A percentile compares a stretch with the other conserved stretches of the same genome.
phyloP scores from a whole-genome alignment of 2,797 vertebrate species.

The Galago senegalensis region DNA sequence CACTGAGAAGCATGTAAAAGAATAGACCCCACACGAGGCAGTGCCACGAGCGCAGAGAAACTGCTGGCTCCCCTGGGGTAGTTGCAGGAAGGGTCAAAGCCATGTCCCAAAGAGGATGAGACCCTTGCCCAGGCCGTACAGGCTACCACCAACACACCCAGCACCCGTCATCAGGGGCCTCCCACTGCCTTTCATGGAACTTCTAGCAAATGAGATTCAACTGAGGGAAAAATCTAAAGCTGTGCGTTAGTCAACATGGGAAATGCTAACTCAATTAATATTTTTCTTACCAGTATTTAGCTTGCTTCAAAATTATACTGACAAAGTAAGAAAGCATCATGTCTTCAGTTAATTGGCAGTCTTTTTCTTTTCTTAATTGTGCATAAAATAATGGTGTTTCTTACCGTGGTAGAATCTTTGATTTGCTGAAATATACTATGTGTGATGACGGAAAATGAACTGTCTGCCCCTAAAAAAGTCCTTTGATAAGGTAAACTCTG shows the following conservation, averaged over 20 bases:
- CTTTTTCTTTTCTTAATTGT: background rate
- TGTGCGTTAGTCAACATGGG: background rate
- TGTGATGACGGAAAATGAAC: background rate
- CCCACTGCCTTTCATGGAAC: background rate
- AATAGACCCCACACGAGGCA: too few relatives aligned
- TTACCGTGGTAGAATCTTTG: background rate
- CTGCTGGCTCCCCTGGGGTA: fast-evolving
- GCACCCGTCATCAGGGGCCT: background rate
- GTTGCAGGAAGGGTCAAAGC: background rate
- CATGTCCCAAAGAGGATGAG: background rate
- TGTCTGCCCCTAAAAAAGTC: background rate
- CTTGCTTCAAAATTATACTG: background rate
- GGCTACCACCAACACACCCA: fast-evolving
- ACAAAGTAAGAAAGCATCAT: background rate
- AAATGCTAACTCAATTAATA: background rate
- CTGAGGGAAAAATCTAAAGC: background rate
- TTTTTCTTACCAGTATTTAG: background rate
- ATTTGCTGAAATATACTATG: background rate
- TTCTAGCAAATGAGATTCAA: background rate
- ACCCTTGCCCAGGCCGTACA: fast-evolving
- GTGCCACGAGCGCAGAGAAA: background rate
- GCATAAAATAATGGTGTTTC: background rate
- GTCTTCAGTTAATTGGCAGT: too few relatives aligned
- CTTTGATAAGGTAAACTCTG: background rate
- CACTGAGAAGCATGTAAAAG: background rate